These are phyloP conservation scores for Antennarius striatus DNA, from an alignment of 2,113 vertebrate genomes.

Conservation along the genomic window DNA sequence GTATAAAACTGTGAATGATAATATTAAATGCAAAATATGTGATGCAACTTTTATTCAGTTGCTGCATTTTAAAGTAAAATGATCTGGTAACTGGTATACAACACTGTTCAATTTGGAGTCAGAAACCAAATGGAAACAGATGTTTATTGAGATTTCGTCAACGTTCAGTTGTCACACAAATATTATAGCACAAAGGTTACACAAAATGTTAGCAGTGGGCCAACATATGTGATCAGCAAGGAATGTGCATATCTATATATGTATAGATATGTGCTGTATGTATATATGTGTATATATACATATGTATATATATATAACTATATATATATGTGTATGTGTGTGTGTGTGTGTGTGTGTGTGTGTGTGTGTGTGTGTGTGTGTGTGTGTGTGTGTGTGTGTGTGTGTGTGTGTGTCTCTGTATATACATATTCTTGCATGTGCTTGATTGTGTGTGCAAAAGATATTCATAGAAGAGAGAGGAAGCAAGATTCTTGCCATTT, in stretches of 20 bases:
- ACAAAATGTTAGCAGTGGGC: conserved; percentile 49
- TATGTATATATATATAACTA: too few relatives aligned
- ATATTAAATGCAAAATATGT: too few relatives aligned
- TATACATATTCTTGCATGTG: conserved; percentile 40
- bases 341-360: too few relatives aligned
- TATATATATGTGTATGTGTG: too few relatives aligned
- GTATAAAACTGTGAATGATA: too few relatives aligned
- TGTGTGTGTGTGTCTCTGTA: conserved; percentile 26
- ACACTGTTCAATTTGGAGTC: conserved; percentile 1
- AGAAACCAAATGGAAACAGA: conserved; percentile 61
- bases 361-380: too few relatives aligned
- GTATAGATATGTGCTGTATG: too few relatives aligned
- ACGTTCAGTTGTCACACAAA: conserved; percentile 62
- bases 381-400: conserved; percentile 6
- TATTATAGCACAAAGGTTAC: conserved; percentile 58
- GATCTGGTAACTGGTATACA: not conserved
- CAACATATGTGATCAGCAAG: conserved; percentile 10
- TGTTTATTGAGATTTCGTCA: conserved; percentile 76
- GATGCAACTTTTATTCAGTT: too few relatives aligned
- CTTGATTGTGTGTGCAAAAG: conserved; percentile 28
- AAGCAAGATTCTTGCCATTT: conserved; percentile 56
- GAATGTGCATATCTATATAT: too few relatives aligned
- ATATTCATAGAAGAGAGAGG: conserved; percentile 25
- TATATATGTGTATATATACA: too few relatives aligned
- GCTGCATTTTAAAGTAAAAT: too few relatives aligned